Evolutionary conservation across 2,888 invertebrate species (phyloP), one percentile per base, ranked within the genome.

Genomic region (Amaurobius ferox): DNA sequence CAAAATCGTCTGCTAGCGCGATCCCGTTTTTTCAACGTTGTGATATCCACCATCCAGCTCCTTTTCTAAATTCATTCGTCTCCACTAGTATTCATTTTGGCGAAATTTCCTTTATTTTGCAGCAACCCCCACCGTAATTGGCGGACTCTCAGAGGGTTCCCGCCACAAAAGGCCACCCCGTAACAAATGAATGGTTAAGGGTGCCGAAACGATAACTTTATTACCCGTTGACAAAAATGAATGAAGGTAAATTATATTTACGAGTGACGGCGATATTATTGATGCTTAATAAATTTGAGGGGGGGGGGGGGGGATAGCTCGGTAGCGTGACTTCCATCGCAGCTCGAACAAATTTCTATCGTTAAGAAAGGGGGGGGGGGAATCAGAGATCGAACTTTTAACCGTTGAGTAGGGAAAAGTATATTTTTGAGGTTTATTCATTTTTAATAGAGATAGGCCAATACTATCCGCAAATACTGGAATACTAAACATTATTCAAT

Each of bases 151-250:
- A 71, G 26, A 48, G 68, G 74, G 61, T 67, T 44, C 73, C 61
- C 19, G 71, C 83, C 71, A 77, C 83, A 83, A 77, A 83, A 40
- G 26, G 64, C 19, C 26, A 35, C 26, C 77, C 72, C 26, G 29
- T 40, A 39, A 83, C 55, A 77, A 83, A 55, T 55, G 55, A 55
- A 55, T 55, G 23, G 55, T 55, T 77, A 40, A 66, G 70, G 67
- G 76, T 76, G 81, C 76, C 44, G 81, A 77, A 83, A 77, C 64
- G 77, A 83, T 83, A 83, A 83, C 83, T 83, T 83, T 83, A 83
- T 83, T 83, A 77, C 66, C 32, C 67, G 62, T 29, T 35, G 70
- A 44, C 62, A 77, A 44, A 48, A 71, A 64, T 32, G 73, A 80
- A 74, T 61, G 70, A 66, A 66, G 39, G 55, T 67, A 77, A 83